Percentiles rank a stretch among this genome's conserved stretches.
Evolutionary conservation across 1,140 invertebrate species (phyloP).

Genomic region (Bicyclus anynana): DNA sequence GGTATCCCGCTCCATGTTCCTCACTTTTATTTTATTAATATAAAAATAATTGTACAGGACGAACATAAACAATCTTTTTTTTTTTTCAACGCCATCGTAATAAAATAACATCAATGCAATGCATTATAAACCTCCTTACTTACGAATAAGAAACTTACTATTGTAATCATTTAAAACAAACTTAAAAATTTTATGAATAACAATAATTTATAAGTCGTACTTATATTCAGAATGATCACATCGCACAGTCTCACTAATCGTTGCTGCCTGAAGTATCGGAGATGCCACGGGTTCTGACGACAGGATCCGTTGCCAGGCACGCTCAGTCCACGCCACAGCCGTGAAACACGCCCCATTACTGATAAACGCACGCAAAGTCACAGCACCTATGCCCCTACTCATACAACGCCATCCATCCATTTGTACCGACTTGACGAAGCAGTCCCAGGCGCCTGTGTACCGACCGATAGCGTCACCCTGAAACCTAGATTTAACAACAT

Average conservation of each 20-base stretch:
- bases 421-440: slow-evolving; percentile 82
- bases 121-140: no score
- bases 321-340: slow-evolving; percentile 85
- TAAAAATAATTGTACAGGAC: no score
- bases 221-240: slow-evolving; percentile 53
- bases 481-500: slow-evolving; percentile 92
- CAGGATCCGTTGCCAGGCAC: slow-evolving; percentile 48
- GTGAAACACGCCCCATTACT: slow-evolving; percentile 95
- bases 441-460: slow-evolving; percentile 85
- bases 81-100: no score
- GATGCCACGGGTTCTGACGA: slow-evolving; percentile 33
- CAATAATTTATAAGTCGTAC: slow-evolving; percentile 33
- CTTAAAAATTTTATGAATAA: not conserved
- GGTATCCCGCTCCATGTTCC: no score
- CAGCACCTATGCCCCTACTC: slow-evolving; percentile 85
- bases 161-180: not conserved
- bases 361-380: slow-evolving; percentile 91
- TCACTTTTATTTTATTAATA: no score
- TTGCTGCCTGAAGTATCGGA: slow-evolving; percentile 50
- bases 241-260: slow-evolving; percentile 61
- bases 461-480: slow-evolving; percentile 85
- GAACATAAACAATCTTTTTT: no score
- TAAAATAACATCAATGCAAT: no score
- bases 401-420: slow-evolving; percentile 84
- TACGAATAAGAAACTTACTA: no score